Conservation (phyloP, 2,797 vertebrate species). For the Cichlasoma orientale region DNA sequence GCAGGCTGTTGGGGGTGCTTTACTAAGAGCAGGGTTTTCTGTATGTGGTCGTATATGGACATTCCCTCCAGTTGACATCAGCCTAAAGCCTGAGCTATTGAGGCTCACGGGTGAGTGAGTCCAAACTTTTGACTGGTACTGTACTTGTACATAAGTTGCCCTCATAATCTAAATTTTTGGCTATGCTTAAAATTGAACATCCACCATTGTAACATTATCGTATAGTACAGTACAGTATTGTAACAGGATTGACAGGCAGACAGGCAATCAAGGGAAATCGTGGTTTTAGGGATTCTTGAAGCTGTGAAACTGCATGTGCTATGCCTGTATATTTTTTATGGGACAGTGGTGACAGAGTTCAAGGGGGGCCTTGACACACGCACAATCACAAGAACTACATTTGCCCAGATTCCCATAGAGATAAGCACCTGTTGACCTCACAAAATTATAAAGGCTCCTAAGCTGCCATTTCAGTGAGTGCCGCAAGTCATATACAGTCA, state of each 20-base stretch:
- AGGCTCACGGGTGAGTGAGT: too few species aligned
- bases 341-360: too few species aligned
- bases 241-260: background rate
- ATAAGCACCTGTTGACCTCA: background rate
- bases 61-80: background rate
- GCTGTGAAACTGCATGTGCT: too few species aligned
- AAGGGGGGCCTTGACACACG: background rate
- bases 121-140: too few species aligned
- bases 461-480: too few species aligned
- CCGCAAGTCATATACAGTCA: too few species aligned
- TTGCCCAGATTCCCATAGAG: background rate
- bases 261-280: background rate
- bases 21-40: background rate
- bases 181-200: background rate
- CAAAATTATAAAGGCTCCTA: too few species aligned
- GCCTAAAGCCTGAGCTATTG: background rate
- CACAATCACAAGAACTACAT: background rate
- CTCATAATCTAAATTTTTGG: background rate
- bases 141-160: background rate
- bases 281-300: background rate
- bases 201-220: background rate
- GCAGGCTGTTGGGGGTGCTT: background rate
- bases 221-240: background rate
- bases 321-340: too few species aligned
- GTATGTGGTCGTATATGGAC: background rate